Percentiles rank a stretch among this genome's conserved stretches.
These are phyloP conservation scores for Plutomurus gul DNA, from an alignment of 1,140 invertebrate species.

Conservation along the genomic window DNA sequence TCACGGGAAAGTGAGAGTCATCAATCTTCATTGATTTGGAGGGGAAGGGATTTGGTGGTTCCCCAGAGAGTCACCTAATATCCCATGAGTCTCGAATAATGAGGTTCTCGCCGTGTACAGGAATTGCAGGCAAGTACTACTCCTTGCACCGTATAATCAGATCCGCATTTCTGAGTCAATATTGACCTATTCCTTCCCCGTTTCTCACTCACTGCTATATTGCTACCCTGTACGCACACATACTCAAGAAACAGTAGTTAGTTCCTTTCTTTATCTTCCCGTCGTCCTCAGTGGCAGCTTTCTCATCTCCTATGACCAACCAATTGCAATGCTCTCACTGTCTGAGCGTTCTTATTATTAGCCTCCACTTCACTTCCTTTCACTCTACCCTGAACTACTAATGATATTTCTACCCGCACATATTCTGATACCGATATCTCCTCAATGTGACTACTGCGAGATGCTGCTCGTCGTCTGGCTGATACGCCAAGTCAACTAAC, in stretches of 20 bases:
- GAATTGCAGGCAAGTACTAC: slow-evolving; percentile 33
- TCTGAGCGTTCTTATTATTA: too few species aligned
- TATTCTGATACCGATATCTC: background rate
- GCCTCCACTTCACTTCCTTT: background rate
- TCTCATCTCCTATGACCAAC: too few species aligned
- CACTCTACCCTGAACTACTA: background rate
- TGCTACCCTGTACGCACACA: too few species aligned
- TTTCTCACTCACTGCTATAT: slow-evolving; percentile 13
- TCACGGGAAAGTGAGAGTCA: slow-evolving; percentile 37
- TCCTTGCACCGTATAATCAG: slow-evolving; percentile 31
- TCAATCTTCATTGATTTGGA: slow-evolving; percentile 52
- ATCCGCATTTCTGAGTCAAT: slow-evolving; percentile 41
- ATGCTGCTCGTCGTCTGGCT: background rate
- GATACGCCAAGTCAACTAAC: background rate
- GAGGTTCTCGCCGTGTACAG: slow-evolving; percentile 19
- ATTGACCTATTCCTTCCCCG: slow-evolving; percentile 42
- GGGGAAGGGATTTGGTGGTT: slow-evolving; percentile 38
- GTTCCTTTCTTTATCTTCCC: slow-evolving; percentile 2
- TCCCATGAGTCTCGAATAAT: slow-evolving; percentile 34
- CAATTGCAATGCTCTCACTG: too few species aligned
- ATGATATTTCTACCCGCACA: background rate
- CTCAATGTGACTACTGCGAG: background rate
- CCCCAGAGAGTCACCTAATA: slow-evolving; percentile 36
- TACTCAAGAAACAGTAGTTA: too few species aligned
- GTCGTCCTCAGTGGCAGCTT: background rate